Base-by-base conservation (phyloP, 2,797 vertebrate genomes). In the Myotis planiceps region DNA sequence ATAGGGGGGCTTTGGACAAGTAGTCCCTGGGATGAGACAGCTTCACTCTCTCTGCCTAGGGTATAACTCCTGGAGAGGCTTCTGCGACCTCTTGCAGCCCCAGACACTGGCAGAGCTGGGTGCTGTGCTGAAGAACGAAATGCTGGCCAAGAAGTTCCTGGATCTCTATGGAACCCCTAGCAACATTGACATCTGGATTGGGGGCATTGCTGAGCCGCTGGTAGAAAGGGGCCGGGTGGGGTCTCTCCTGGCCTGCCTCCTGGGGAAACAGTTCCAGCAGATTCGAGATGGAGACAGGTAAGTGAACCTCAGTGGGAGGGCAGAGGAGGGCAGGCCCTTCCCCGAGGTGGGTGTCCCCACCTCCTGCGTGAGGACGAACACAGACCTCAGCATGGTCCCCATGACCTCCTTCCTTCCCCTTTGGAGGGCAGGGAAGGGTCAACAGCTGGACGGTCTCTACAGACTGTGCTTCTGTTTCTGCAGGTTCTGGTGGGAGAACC, bases 101-200 rank as follows among this genome's bases (percentile, higher is more conserved):
- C 90, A 42, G 16, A 99, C 99, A 0, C 1, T 93, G 45, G 53
- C 72, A 1, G 95, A 99, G 93, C 97, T 99, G 27, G 98, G 96
- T 1, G 29, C 6, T 0, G 99, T 99, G 13, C 88, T 99, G 80
- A 34, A 66, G 42, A 99, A 99, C 32, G 97, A 0, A 0, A 0
- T 86, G 21, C 96, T 99, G 96, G 99, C 99, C 23, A 84, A 97
- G 47, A 98, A 94, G 88, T 97, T 99, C 0, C 86, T 99, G 65
- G 1, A 96, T 9, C 98, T 99, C 82, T 99, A 99, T 0, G 98
- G 99, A 1, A 99, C 99, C 0, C 97, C 99, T 0, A 92, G 97
- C 55, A 99, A 99, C 97, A 99, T 99, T 0, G 99, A 99, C 29
- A 45, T 99, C 88, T 99, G 99, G 99, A 32, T 99, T 1, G 99